phyloP scores from a whole-genome alignment of 37 sponge, comb jelly and placozoan genomes.

The Haliclona indistincta region DNA sequence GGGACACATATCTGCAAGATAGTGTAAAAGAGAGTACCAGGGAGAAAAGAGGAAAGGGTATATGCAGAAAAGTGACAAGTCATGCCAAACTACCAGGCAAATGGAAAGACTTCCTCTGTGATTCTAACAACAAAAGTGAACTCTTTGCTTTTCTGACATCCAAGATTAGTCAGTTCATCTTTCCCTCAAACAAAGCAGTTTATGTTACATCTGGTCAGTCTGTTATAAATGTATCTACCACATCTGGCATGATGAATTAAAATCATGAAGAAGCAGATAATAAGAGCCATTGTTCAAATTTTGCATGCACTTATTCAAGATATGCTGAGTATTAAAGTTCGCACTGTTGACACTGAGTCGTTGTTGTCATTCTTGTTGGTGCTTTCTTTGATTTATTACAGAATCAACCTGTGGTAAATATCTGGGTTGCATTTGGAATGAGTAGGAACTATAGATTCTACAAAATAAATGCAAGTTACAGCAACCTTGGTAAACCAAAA shows the following conservation, averaged over 20 bases:
- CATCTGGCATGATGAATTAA: conserved; percentile 14
- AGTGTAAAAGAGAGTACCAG: conserved; percentile 18
- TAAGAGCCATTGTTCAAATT: conserved; percentile 15
- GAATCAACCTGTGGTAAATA: conserved; percentile 26
- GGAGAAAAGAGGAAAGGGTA: conserved; percentile 21
- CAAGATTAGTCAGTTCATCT: conserved; percentile 1
- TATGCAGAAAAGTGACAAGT: conserved; percentile 1
- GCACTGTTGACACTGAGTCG: conserved; percentile 36
- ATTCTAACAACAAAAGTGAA: conserved; percentile 39
- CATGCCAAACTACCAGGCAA: neutral
- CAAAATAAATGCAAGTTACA: conserved; percentile 21
- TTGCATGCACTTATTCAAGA: conserved; percentile 23
- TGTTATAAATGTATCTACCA: conserved; percentile 11
- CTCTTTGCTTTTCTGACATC: conserved; percentile 39
- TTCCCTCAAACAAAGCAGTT: conserved; percentile 15
- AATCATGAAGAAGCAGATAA: conserved; percentile 45
- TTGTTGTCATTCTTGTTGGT: conserved; percentile 36
- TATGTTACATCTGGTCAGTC: conserved; percentile 44
- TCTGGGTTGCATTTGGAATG: conserved; percentile 50
- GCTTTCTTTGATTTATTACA: too few species aligned
- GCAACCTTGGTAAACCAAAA: conserved; percentile 13
- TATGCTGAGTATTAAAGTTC: conserved; percentile 9
- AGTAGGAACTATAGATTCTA: conserved; percentile 27
- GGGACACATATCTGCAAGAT: conserved; percentile 1
- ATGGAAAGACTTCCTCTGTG: conserved; percentile 30